Evolutionary conservation across 1,140 invertebrate genomes (phyloP).

Genomic region (Archegozetes longisetosus): DNA sequence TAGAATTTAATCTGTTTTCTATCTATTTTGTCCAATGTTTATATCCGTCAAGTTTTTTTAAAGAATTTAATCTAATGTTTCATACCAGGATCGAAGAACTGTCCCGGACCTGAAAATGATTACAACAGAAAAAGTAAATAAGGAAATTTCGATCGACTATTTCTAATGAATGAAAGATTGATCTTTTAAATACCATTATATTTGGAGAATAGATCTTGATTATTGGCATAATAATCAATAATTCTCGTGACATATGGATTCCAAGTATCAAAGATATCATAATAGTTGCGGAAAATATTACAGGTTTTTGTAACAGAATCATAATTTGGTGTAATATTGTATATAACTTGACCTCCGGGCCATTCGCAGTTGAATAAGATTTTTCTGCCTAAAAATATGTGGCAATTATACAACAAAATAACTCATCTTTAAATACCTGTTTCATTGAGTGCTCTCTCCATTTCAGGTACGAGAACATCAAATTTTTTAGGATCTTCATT

Average conservation of each 20-base stretch:
- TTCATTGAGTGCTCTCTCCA: not conserved
- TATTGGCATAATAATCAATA: constrained; percentile 38
- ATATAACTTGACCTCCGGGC: constrained; percentile 29
- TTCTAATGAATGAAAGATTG: constrained; percentile 33
- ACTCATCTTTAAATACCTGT: not conserved
- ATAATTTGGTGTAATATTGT: constrained; percentile 2
- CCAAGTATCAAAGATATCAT: constrained; percentile 41
- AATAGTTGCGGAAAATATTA: constrained; percentile 45
- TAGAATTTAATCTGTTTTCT: too few relatives aligned
- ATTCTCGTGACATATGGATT: constrained; percentile 32
- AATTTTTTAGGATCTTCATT: not conserved
- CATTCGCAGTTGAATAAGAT: constrained; percentile 34
- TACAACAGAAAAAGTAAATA: constrained; percentile 34
- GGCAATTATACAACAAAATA: not conserved
- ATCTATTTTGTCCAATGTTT: too few relatives aligned
- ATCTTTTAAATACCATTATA: constrained; percentile 25
- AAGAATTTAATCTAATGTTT: too few relatives aligned
- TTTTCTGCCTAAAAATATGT: not conserved
- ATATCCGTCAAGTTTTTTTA: too few relatives aligned
- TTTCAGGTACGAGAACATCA: constrained; percentile 2
- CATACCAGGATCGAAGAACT: constrained; percentile 35
- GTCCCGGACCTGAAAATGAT: constrained; percentile 27
- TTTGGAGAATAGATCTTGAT: constrained; percentile 19
- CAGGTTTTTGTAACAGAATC: constrained; percentile 30
- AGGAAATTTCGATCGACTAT: constrained; percentile 44